Base-by-base conservation (phyloP, 2,888 invertebrate species). In the Polyommatus icarus region DNA sequence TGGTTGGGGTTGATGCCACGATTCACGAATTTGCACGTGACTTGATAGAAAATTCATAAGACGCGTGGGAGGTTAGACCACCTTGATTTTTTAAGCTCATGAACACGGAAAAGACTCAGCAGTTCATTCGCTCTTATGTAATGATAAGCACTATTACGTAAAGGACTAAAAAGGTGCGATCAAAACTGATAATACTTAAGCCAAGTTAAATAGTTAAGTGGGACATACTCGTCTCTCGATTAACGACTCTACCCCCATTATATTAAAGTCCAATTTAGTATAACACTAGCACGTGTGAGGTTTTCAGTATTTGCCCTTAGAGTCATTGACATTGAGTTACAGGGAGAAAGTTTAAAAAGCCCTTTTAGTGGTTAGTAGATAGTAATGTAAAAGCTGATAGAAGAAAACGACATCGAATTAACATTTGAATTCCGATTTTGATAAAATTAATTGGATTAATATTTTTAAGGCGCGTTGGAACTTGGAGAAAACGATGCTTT, bases 241-340 rank as follows among this genome's bases (percentile, higher is more conserved):
- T 50, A 32, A 67, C 61, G 0, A 77, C 75, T 61, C 57, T 54
- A 77, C 40, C 0, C 0, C 3, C n/a, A n/a, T n/a, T n/a, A n/a
- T n/a, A 20, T 29, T 77, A 79, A 20, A 36, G 76, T 79, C 75
- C 18, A 77, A 76, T 77, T 40, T 80, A 6, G 6, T 75, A 61
- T 40, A 0, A 18, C 18, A 75, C 10, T 36, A n/a, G n/a, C n/a
- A 8, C 7, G 67, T 80, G 76, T 78, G 76, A 78, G 76, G 78
- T 59, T 76, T 80, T 78, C 79, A 80, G 80, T 72, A 80, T 79
- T 80, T 79, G 80, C 80, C 80, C 75, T 29, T 18, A 40, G 24
- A 75, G 75, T 75, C 75, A 75, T 24, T 75, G 75, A 75, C 75
- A 75, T 54, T 15, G 46, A 54, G 46, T 29, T 18, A 46, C 29